phyloP scores from a whole-genome alignment of 1,140 invertebrate species.

The Aphelenchoides avenae region DNA sequence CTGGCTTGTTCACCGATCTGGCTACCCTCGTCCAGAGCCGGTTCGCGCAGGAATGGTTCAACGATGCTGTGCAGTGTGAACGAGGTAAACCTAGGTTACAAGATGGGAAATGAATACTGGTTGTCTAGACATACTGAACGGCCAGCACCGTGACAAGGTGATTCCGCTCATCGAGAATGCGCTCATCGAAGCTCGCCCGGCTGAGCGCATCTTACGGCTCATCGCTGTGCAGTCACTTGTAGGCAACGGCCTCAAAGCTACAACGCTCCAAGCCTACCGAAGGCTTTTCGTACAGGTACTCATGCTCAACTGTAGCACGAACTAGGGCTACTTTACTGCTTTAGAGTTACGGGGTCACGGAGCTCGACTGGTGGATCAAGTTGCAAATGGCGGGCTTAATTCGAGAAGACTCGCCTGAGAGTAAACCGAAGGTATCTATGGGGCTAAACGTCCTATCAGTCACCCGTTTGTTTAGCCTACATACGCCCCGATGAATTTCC shows the following conservation, averaged over 20 bases:
- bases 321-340: too few species aligned
- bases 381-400: conserved; percentile 48
- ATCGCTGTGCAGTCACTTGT: conserved; percentile 37
- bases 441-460: too few species aligned
- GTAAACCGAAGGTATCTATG: too few species aligned
- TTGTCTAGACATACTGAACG: conserved; percentile 36
- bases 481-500: too few species aligned
- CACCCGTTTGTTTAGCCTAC: too few species aligned
- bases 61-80: too few species aligned
- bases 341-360: conserved; percentile 42
- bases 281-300: conserved; percentile 37
- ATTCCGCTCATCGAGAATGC: conserved; percentile 41
- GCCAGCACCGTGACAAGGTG: conserved; percentile 25
- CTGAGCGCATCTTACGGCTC: conserved; percentile 31
- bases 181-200: conserved; percentile 22
- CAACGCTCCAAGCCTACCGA: conserved; percentile 28
- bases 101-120: too few species aligned
- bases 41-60: too few species aligned
- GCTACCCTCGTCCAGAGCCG: too few species aligned
- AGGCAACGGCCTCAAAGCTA: conserved; percentile 32
- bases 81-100: too few species aligned
- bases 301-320: too few species aligned
- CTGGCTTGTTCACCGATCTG: not conserved
- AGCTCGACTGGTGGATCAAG: conserved; percentile 36
- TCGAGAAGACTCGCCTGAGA: conserved; percentile 24